A percentile compares a stretch with the other conserved stretches of the same genome.
Evolutionary conservation across 2,888 invertebrate species (phyloP).

Genomic region (Reticulitermes lucifugus): DNA sequence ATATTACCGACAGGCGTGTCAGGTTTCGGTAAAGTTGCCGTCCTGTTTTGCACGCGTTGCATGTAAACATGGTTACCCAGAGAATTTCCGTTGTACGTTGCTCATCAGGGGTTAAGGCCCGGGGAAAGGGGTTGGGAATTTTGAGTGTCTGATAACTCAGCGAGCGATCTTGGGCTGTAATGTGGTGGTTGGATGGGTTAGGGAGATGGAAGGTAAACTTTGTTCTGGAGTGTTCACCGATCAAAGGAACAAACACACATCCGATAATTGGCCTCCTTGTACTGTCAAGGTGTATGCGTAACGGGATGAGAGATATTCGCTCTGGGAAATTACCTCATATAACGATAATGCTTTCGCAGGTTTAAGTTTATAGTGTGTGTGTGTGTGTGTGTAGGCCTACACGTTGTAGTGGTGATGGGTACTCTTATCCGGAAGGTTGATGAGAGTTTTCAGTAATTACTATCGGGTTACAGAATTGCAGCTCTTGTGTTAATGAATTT

Average conservation of each 20-base stretch:
- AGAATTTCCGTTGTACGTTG: too few species aligned
- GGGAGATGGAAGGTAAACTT: slow-evolving; percentile 44
- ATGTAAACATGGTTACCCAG: not conserved
- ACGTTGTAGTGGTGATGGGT: not conserved
- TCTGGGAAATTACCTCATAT: slow-evolving; percentile 44
- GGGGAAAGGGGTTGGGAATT: not conserved
- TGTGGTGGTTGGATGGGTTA: slow-evolving; percentile 8
- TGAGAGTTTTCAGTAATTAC: slow-evolving; percentile 48
- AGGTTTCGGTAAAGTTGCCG: not conserved
- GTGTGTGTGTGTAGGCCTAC: not conserved
- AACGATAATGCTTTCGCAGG: not conserved
- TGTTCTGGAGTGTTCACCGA: slow-evolving; percentile 43
- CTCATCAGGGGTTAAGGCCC: too few species aligned
- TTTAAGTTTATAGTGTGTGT: not conserved
- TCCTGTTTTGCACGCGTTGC: not conserved
- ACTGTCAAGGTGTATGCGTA: slow-evolving; percentile 39
- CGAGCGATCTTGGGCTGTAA: slow-evolving; percentile 17
- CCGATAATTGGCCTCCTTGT: slow-evolving; percentile 47
- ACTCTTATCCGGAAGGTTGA: slow-evolving; percentile 23
- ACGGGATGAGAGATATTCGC: slow-evolving; percentile 48
- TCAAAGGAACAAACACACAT: slow-evolving; percentile 47
- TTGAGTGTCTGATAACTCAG: not conserved
- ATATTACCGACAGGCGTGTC: not conserved
- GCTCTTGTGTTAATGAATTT: slow-evolving; percentile 39
- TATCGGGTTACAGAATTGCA: slow-evolving; percentile 43